Base-by-base conservation (phyloP, 2,888 invertebrate genomes). In the Mesoligia furuncula region DNA sequence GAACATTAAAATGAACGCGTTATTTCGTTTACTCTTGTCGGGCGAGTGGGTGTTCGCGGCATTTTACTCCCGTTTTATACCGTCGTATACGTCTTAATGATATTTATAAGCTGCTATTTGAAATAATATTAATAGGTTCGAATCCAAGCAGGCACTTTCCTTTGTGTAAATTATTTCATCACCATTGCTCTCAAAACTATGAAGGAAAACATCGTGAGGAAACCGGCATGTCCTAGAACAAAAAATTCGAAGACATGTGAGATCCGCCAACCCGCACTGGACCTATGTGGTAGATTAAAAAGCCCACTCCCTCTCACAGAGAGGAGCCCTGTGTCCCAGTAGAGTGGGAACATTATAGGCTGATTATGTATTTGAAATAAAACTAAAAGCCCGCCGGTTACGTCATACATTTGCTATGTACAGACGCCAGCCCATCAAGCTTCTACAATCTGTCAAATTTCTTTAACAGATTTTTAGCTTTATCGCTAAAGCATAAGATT, bases 1-100 rank as follows among this genome's bases (percentile, higher is more conserved):
- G 62, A 77, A 87, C 61, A 82, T 82, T 84, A 86, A 54, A n/a
- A 82, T 86, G 69, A 86, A 73, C 57, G 27, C 57, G 71, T 69
- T 86, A 81, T 77, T 86, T 86, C 66, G 76, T 84, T 77, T 80
- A 48, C 71, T 75, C 68, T 67, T 70, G 66, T 72, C 76, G 51
- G 64, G 39, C 57, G 77, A 62, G 87, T 86, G 77, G 79, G 88
- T 61, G 76, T 72, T 65, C 57, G 45, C 39, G 39, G 73, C 83
- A 81, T 82, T 85, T 84, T 79, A 67, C 64, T 75, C 66, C 59
- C 39, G 42, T 70, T 73, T 66, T 64, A 59, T 62, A 70, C 17
- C 31, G 8, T 45, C 15, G 17, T 65, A 48, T 62, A 73, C 51
- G 24, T 74, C 24, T 54, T 51, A 68, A 64, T 62, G 48, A 74